Evolutionary conservation across 2,797 vertebrate genomes (phyloP).

Genomic region (Chrysocyon brachyurus): DNA sequence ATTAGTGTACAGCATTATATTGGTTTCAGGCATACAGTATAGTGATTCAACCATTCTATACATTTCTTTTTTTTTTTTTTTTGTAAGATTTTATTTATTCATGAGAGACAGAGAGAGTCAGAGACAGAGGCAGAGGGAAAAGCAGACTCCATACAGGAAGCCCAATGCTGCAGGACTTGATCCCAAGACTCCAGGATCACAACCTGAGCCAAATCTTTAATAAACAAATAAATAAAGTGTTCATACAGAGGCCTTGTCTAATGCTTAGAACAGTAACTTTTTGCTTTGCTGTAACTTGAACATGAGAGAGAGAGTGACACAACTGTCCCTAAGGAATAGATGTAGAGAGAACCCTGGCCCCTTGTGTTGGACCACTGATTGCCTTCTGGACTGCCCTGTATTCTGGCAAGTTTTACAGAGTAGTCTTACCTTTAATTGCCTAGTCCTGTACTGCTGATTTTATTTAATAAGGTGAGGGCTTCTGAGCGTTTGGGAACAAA

Average conservation of each 20-base stretch:
- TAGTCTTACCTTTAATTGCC: background rate
- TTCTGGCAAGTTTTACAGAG: background rate
- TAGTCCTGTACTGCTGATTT: background rate
- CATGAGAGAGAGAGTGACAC: background rate
- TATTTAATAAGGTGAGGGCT: background rate
- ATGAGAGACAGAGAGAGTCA: too few relatives aligned
- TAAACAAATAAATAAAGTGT: background rate
- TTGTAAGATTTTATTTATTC: too few relatives aligned
- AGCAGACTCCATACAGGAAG: too few relatives aligned
- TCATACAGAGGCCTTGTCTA: background rate
- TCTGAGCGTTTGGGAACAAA: constrained; percentile 1
- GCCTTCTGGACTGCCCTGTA: background rate
- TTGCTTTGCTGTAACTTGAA: background rate
- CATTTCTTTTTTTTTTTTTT: background rate
- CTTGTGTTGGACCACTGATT: background rate
- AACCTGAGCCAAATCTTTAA: too few relatives aligned
- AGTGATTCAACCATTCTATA: background rate
- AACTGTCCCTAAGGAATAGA: background rate
- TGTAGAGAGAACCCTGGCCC: background rate
- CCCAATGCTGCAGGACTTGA: too few relatives aligned
- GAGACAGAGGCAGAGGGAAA: too few relatives aligned
- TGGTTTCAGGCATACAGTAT: background rate
- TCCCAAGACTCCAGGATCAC: too few relatives aligned
- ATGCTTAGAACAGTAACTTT: background rate
- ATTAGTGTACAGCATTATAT: background rate